phyloP scores from a whole-genome alignment of 2,797 vertebrate species.

The Cygnus olor region DNA sequence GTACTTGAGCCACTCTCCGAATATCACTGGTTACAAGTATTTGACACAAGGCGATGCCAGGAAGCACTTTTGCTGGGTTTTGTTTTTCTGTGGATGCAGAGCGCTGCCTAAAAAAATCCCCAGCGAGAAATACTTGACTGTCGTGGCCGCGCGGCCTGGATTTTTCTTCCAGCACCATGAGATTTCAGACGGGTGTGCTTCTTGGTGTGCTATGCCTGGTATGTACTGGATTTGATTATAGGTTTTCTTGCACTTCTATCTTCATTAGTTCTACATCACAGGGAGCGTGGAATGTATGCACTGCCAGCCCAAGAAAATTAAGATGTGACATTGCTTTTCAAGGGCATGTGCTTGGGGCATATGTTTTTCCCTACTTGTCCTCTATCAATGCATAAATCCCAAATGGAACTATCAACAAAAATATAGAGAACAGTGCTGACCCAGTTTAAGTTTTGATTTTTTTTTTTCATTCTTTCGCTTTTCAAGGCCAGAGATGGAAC shows the following conservation, averaged over 20 bases:
- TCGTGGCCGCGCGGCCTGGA: not conserved
- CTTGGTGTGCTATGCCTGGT: constrained; percentile 14
- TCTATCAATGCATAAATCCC: constrained; percentile 34
- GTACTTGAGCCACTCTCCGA: accelerated
- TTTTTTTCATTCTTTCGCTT: constrained; percentile 6
- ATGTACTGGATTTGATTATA: constrained; percentile 59
- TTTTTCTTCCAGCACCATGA: constrained; percentile 10
- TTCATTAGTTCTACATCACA: constrained; percentile 65
- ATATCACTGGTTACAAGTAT: not conserved
- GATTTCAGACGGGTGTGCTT: constrained; percentile 36
- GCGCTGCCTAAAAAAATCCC: constrained; percentile 17
- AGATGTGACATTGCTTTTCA: constrained; percentile 62
- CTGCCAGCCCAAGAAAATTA: constrained; percentile 54
- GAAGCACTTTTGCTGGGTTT: constrained; percentile 5
- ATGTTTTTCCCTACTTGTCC: not conserved
- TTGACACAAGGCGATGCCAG: constrained; percentile 1
- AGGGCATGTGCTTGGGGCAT: constrained; percentile 28
- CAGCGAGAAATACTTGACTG: constrained; percentile 32
- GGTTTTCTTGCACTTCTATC: constrained; percentile 59
- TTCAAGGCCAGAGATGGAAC: constrained; percentile 31
- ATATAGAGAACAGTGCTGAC: constrained; percentile 21
- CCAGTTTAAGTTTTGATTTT: not conserved
- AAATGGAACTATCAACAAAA: constrained; percentile 45
- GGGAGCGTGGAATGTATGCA: constrained; percentile 37
- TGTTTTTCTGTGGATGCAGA: constrained; percentile 3